phyloP scores from a whole-genome alignment of 2,113 vertebrate genomes.

The Sclerurus mexicanus region DNA sequence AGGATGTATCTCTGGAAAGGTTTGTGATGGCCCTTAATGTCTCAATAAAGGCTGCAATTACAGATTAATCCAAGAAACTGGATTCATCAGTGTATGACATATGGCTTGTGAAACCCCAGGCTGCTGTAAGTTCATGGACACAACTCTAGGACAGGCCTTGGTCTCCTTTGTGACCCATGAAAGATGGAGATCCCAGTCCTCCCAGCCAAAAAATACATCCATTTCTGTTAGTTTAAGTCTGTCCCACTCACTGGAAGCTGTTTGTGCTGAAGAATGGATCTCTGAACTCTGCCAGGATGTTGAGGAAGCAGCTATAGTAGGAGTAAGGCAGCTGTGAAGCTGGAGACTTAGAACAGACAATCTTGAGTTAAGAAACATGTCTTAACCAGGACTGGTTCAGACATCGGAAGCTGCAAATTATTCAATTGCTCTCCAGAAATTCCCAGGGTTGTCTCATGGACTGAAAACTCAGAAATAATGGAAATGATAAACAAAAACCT shows the following conservation, averaged over 20 bases:
- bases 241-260: background rate
- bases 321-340: background rate
- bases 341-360: background rate
- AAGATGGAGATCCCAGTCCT: background rate
- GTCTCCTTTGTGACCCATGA: background rate
- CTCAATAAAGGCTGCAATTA: background rate
- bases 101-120: background rate
- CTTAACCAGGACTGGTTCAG: background rate
- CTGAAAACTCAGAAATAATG: background rate
- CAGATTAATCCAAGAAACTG: background rate
- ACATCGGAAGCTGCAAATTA: background rate
- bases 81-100: background rate
- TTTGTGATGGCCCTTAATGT: background rate
- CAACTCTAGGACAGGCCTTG: background rate
- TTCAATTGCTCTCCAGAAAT: background rate
- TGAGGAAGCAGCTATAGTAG: background rate
- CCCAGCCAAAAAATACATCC: background rate
- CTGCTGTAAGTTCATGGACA: background rate
- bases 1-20: background rate
- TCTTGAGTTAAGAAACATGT: background rate
- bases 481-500: background rate
- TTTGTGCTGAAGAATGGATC: background rate
- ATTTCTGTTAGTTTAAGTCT: background rate
- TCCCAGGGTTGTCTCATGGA: background rate
- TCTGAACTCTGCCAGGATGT: background rate